Evolutionary conservation across 1,140 invertebrate genomes (phyloP).

Genomic region (Centruroides vittatus): DNA sequence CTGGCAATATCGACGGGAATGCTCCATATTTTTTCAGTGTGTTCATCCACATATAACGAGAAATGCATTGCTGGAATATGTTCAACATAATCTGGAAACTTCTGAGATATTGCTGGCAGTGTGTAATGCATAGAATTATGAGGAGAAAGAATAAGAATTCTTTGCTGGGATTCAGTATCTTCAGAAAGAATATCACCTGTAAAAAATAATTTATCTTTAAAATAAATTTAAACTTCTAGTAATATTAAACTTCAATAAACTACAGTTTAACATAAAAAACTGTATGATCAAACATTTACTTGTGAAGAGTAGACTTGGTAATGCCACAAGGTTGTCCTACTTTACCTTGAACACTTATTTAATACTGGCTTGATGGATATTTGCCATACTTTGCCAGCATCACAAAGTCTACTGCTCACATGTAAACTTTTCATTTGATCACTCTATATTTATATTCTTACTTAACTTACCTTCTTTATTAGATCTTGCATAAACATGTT

Average conservation of each 20-base stretch:
- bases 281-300: too few relatives aligned
- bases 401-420: too few relatives aligned
- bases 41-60: constrained; percentile 1
- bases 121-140: constrained; percentile 26
- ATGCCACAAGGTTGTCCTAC: too few relatives aligned
- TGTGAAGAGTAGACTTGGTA: too few relatives aligned
- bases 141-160: constrained; percentile 24
- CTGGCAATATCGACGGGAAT: constrained; percentile 26
- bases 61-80: constrained; percentile 19
- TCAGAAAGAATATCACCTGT: constrained; percentile 19
- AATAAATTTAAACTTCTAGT: not conserved
- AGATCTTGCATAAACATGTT: not conserved
- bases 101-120: constrained; percentile 20
- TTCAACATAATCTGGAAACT: constrained; percentile 18
- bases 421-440: too few relatives aligned
- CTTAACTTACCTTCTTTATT: not conserved
- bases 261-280: too few relatives aligned
- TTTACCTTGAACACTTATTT: too few relatives aligned
- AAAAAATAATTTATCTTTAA: not conserved
- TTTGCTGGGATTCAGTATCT: constrained; percentile 25
- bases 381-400: too few relatives aligned
- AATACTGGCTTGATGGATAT: too few relatives aligned
- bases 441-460: too few relatives aligned
- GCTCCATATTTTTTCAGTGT: constrained; percentile 28
- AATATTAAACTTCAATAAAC: too few relatives aligned